Evolutionary conservation across 2,113 vertebrate genomes (phyloP).

Genomic region (Leuciscus idus): DNA sequence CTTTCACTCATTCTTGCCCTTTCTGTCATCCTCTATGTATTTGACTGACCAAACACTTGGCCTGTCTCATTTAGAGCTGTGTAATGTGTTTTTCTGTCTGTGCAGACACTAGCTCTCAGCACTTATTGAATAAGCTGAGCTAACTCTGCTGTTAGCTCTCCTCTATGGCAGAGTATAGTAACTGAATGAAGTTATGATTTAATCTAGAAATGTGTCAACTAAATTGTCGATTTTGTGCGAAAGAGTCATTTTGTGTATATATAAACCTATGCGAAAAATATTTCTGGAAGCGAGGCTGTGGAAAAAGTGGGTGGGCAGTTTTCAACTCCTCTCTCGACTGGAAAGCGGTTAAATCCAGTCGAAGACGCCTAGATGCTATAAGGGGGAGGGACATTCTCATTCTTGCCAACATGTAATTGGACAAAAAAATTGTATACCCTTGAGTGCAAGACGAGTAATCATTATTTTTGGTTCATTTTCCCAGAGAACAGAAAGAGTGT

Average conservation of each 20-base stretch:
- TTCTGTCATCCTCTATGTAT: background rate
- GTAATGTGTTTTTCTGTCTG: slow-evolving; percentile 21
- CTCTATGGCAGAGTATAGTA: background rate
- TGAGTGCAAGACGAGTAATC: background rate
- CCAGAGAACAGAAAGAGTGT: background rate
- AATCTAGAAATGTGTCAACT: background rate
- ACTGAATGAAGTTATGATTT: background rate
- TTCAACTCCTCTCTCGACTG: too few relatives aligned
- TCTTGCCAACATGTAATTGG: background rate
- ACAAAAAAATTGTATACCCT: background rate
- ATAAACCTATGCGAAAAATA: too few relatives aligned
- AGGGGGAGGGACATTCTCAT: background rate
- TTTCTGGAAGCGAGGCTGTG: too few relatives aligned
- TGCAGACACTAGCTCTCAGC: background rate
- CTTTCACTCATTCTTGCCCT: slow-evolving; percentile 12
- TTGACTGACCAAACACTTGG: background rate
- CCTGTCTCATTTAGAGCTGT: background rate
- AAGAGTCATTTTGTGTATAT: too few relatives aligned
- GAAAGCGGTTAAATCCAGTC: too few relatives aligned
- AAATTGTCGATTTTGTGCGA: background rate
- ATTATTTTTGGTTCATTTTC: background rate
- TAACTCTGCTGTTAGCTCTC: slow-evolving; percentile 1
- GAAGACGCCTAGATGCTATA: background rate
- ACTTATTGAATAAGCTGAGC: background rate
- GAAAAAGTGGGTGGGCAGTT: too few relatives aligned